These are phyloP conservation scores for Apotomis capreana DNA, from an alignment of 2,888 invertebrate species.

Conservation along the genomic window DNA sequence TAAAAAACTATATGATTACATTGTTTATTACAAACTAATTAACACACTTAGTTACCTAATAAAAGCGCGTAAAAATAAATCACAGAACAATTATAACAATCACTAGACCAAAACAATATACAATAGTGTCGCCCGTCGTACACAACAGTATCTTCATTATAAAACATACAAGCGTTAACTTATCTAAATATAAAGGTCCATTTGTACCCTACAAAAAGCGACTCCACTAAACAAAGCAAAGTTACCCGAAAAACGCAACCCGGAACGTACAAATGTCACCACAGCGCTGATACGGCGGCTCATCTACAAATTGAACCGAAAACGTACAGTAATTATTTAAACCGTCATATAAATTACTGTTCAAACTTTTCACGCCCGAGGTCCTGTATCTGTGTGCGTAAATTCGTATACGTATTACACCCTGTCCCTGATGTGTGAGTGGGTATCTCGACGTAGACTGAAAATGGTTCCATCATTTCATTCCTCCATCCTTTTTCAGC, in stretches of 20 bases:
- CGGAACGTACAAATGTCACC: slow-evolving; percentile 70
- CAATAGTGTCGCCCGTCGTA: no score
- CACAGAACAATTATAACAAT: no score
- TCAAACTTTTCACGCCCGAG: slow-evolving; percentile 79
- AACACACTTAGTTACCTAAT: no score
- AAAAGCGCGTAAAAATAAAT: no score
- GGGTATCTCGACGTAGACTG: slow-evolving; percentile 68
- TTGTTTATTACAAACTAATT: no score
- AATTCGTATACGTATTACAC: slow-evolving; percentile 50
- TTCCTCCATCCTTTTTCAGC: slow-evolving; percentile 79
- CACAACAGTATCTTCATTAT: not conserved
- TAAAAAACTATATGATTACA: no score
- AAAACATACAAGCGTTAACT: not conserved
- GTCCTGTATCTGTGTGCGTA: slow-evolving; percentile 58
- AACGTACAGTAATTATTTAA: slow-evolving; percentile 83
- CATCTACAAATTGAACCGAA: slow-evolving; percentile 83
- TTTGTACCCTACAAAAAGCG: not conserved
- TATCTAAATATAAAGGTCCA: not conserved
- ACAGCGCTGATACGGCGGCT: slow-evolving; percentile 67
- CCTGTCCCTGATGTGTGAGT: slow-evolving; percentile 58
- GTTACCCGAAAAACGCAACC: slow-evolving; percentile 58
- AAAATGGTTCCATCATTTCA: slow-evolving; percentile 81
- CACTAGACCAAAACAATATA: no score
- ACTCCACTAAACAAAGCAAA: slow-evolving; percentile 46
- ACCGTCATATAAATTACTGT: slow-evolving; percentile 83